phyloP scores from a whole-genome alignment of 2,113 vertebrate genomes.

The Cyanistes caeruleus region DNA sequence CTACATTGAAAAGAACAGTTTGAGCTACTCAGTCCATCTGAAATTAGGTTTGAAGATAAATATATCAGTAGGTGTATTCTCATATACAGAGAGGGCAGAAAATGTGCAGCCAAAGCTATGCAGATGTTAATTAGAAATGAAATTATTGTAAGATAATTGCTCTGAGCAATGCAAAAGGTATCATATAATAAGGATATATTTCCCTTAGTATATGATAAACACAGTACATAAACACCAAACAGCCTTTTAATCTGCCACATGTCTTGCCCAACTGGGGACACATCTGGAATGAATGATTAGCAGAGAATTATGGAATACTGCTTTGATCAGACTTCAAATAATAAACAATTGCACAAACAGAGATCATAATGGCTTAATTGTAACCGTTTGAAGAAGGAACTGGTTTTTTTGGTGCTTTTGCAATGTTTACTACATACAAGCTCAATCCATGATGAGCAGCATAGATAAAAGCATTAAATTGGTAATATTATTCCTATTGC shows the following conservation, averaged over 20 bases:
- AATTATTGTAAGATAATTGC: not conserved
- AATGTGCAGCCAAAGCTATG: not conserved
- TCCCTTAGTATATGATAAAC: not conserved
- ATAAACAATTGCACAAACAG: not conserved
- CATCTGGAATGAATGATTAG: not conserved
- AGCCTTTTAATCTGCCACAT: not conserved
- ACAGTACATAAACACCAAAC: not conserved
- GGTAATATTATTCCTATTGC: not conserved
- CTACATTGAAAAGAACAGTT: not conserved
- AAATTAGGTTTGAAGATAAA: conserved; percentile 3
- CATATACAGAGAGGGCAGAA: not conserved
- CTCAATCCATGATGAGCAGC: not conserved
- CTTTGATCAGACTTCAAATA: not conserved
- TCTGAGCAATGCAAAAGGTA: not conserved
- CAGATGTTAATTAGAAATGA: not conserved
- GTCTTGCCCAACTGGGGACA: not conserved
- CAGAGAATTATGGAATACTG: not conserved
- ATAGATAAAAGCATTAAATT: not conserved
- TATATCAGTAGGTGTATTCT: not conserved
- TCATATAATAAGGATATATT: not conserved
- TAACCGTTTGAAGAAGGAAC: not conserved
- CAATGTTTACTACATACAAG: not conserved
- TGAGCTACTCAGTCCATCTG: not conserved
- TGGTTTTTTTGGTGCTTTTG: not conserved
- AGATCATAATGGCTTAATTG: not conserved